Evolutionary conservation across 2,113 vertebrate species (phyloP).

Genomic region (Eurypyga helias): DNA sequence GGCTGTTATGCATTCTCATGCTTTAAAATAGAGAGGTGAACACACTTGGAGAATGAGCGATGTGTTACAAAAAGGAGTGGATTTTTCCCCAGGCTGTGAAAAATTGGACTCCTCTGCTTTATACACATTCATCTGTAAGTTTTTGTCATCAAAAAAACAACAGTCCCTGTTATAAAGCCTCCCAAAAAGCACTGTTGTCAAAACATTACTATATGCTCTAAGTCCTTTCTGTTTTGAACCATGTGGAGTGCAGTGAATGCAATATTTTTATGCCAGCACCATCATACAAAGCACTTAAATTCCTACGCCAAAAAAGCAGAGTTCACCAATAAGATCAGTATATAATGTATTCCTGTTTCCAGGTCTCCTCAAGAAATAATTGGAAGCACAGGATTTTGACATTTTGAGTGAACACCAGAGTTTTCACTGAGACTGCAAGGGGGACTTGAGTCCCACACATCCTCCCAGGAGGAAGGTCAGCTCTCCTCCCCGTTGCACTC

Average conservation of each 20-base stretch:
- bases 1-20: neutral
- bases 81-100: neutral
- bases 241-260: neutral
- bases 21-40: slow-evolving; percentile 18
- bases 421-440: neutral
- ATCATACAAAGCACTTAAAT: rapidly evolving
- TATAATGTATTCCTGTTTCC: neutral
- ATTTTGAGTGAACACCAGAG: neutral
- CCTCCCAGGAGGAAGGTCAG: neutral
- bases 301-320: neutral
- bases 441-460: neutral
- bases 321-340: neutral
- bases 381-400: neutral
- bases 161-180: neutral
- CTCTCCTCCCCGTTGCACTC: neutral
- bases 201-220: neutral
- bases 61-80: neutral
- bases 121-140: neutral
- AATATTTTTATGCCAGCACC: neutral
- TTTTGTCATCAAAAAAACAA: neutral
- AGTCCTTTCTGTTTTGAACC: neutral
- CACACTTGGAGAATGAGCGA: neutral
- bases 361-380: neutral
- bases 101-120: neutral
- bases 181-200: neutral